Evolutionary conservation across 37 sponge, comb jelly and placozoan genomes (phyloP).

Genomic region (Spongilla lacustris): DNA sequence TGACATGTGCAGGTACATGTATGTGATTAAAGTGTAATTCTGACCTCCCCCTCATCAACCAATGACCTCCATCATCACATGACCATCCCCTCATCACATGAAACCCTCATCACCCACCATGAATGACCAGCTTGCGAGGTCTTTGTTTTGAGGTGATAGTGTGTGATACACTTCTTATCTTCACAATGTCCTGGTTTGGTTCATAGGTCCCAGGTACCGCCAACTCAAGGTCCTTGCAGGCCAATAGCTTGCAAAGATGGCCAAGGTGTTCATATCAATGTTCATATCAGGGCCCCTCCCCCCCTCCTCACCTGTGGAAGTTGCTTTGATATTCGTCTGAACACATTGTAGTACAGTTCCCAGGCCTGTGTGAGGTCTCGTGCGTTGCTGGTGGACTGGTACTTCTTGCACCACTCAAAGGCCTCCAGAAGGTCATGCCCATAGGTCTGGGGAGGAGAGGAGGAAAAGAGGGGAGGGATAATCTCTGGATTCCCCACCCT

Average conservation of each 20-base stretch:
- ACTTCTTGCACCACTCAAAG: constrained; percentile 95
- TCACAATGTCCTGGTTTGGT: constrained; percentile 82
- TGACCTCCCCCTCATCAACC: neutral
- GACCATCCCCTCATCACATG: neutral
- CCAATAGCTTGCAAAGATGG: no score
- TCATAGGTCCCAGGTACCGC: constrained; percentile 97
- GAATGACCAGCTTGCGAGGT: constrained; percentile 94
- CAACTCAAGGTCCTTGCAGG: constrained; percentile 83
- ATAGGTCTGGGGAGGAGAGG: constrained; percentile 76
- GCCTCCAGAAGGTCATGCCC: constrained; percentile 97
- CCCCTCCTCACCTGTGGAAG: constrained; percentile 81
- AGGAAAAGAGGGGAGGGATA: no score
- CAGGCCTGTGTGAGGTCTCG: constrained; percentile 96
- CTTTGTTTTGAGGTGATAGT: constrained; percentile 95
- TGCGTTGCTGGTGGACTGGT: constrained; percentile 61
- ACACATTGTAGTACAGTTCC: constrained; percentile 98
- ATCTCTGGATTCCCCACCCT: no score
- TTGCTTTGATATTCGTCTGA: constrained; percentile 93
- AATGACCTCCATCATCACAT: neutral
- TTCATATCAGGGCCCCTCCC: no score
- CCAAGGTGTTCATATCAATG: no score
- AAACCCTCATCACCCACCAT: constrained; percentile 44
- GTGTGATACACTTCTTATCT: constrained; percentile 81
- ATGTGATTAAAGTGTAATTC: neutral
- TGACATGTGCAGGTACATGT: neutral